phyloP scores from a whole-genome alignment of 2,888 invertebrate species.

The Nymphalis polychloros region DNA sequence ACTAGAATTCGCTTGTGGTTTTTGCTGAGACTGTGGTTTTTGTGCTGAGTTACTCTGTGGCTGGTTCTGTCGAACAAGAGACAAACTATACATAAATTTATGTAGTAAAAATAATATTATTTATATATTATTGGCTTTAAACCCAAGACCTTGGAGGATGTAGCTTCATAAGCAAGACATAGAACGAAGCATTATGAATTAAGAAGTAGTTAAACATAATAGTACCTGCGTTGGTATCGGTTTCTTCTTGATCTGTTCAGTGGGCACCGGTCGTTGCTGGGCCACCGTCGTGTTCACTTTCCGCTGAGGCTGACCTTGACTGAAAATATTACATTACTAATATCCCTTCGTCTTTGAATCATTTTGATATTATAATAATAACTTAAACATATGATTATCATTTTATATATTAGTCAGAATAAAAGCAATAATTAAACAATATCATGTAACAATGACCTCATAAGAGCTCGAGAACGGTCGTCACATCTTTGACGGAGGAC shows the following conservation, averaged over 20 bases:
- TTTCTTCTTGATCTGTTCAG: conserved; percentile 60
- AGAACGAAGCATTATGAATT: conserved; percentile 15
- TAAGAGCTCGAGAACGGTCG: no score
- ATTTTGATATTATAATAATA: no score
- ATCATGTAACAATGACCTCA: no score
- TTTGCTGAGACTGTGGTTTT: conserved; percentile 53
- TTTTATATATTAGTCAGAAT: no score
- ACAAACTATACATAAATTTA: conserved; percentile 39
- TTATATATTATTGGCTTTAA: no score
- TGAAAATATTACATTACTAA: conserved; percentile 43
- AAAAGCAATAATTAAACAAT: no score
- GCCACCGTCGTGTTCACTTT: conserved; percentile 60
- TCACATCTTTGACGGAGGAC: no score
- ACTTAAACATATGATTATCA: no score
- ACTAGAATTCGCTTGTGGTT: conserved; percentile 48
- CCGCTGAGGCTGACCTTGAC: conserved; percentile 53
- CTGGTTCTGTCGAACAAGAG: conserved; percentile 43
- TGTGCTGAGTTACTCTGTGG: conserved; percentile 46
- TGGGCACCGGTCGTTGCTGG: conserved; percentile 70
- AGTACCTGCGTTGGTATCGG: conserved; percentile 51
- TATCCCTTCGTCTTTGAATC: background rate
- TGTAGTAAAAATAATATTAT: conserved; percentile 6
- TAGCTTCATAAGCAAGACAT: no score
- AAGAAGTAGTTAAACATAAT: background rate
- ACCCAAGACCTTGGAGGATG: no score